These are phyloP conservation scores for Schizopygopsis pylzovi DNA, from an alignment of 2,797 vertebrate genomes.

Conservation along the genomic window DNA sequence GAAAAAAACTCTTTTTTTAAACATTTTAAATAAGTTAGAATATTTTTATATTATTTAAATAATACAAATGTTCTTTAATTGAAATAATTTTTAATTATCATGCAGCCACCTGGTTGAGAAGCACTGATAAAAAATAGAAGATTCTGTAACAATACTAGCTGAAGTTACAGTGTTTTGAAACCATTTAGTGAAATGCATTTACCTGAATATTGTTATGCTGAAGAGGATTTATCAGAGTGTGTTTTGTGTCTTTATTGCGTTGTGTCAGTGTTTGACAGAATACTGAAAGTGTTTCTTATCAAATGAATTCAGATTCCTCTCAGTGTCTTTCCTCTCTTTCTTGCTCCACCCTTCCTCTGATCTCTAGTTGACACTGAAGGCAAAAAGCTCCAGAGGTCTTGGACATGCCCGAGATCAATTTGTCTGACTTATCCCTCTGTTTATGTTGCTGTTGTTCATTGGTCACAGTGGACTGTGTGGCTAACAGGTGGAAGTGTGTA, in stretches of 20 bases:
- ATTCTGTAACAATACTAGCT: neutral
- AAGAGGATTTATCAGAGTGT: neutral
- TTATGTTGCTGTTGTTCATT: constrained; percentile 53
- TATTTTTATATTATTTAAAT: neutral
- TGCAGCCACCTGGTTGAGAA: neutral
- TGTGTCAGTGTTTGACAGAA: neutral
- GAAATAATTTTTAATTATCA: neutral
- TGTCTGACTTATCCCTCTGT: constrained; percentile 58
- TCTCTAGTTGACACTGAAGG: constrained; percentile 42
- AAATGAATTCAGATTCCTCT: neutral
- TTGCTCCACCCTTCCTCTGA: constrained; percentile 15
- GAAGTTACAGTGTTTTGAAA: neutral
- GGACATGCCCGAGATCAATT: constrained; percentile 50
- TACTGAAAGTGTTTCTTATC: neutral
- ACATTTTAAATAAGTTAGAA: too few species aligned
- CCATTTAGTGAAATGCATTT: neutral
- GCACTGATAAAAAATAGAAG: neutral
- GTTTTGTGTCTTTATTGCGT: neutral
- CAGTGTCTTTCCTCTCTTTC: neutral
- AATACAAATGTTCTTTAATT: neutral
- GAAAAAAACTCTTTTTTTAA: too few species aligned
- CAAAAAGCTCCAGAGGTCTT: constrained; percentile 18
- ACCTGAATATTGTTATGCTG: neutral
- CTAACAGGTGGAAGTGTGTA: constrained; percentile 55
- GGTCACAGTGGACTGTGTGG: constrained; percentile 43